Percentiles rank a stretch among this genome's conserved stretches.
phyloP scores from a whole-genome alignment of 2,888 invertebrate genomes.

The Folsomia candida region DNA sequence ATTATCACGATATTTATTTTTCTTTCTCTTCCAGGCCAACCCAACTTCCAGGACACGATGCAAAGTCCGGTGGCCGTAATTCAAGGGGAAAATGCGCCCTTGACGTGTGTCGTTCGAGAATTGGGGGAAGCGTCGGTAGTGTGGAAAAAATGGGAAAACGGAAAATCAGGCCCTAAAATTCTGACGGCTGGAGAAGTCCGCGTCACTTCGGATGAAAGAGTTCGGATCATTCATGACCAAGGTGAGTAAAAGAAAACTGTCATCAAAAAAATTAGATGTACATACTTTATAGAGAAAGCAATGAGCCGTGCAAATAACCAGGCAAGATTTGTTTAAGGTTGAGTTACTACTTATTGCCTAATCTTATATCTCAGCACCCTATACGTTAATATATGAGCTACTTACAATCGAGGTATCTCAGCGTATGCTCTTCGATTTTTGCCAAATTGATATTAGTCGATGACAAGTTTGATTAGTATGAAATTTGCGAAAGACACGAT shows the following conservation, averaged over 20 bases:
- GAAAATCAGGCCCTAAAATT: slow-evolving; percentile 59
- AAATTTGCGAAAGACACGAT: too few species aligned
- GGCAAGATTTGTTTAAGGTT: neutral
- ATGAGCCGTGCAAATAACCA: too few species aligned
- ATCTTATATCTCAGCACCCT: too few species aligned
- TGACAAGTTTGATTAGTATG: too few species aligned
- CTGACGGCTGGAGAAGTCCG: slow-evolving; percentile 73
- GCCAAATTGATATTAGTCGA: too few species aligned
- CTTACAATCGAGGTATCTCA: too few species aligned
- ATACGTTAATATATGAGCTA: too few species aligned
- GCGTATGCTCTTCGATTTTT: too few species aligned
- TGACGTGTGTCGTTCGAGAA: slow-evolving; percentile 75
- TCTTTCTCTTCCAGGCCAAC: slow-evolving; percentile 52
- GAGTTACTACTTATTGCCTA: neutral
- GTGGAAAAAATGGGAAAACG: slow-evolving; percentile 70
- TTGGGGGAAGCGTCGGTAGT: slow-evolving; percentile 70
- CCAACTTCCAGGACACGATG: slow-evolving; percentile 58
- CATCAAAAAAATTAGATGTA: neutral
- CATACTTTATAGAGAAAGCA: neutral
- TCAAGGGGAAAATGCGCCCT: slow-evolving; percentile 70
- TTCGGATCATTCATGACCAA: slow-evolving; percentile 73
- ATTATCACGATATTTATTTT: neutral
- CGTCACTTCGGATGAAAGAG: slow-evolving; percentile 71
- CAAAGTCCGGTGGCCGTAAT: slow-evolving; percentile 61
- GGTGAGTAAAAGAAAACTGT: slow-evolving; percentile 56